Percentiles rank a stretch among this genome's conserved stretches.
Evolutionary conservation across 2,888 invertebrate genomes (phyloP).

Genomic region (Tubulanus polymorphus): DNA sequence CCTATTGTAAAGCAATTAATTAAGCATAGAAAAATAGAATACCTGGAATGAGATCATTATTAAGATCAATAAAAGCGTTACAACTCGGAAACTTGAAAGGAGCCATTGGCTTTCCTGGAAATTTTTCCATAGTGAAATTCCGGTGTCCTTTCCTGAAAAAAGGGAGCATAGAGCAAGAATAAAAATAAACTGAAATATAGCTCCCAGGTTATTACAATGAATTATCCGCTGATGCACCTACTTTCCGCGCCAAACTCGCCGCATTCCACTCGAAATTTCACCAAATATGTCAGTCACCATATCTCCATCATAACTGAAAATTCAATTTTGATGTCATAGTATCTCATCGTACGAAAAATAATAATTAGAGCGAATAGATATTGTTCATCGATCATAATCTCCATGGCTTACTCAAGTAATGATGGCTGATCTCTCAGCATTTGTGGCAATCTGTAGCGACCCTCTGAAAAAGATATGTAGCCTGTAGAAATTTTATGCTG

Average conservation of each 20-base stretch:
- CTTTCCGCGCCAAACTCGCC: slow-evolving; percentile 32
- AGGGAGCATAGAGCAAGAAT: no score
- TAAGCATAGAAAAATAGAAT: no score
- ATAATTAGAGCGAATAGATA: no score
- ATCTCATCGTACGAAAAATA: no score
- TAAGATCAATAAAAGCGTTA: slow-evolving; percentile 83
- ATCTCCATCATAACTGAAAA: slow-evolving; percentile 81
- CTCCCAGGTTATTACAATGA: neutral
- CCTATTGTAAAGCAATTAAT: no score
- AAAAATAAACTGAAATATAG: neutral
- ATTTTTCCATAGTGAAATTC: slow-evolving; percentile 16
- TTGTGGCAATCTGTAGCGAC: slow-evolving; percentile 16
- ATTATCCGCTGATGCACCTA: slow-evolving; percentile 15
- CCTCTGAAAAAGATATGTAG: slow-evolving; percentile 14
- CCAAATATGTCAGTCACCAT: slow-evolving; percentile 92
- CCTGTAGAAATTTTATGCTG: no score
- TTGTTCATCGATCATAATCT: no score
- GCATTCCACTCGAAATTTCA: slow-evolving; percentile 55
- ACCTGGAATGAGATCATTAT: slow-evolving; percentile 73
- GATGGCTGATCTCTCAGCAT: slow-evolving; percentile 25
- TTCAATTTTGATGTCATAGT: no score
- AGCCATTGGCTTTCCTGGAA: no score
- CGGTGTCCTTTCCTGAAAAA: slow-evolving; percentile 22
- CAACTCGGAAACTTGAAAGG: no score
- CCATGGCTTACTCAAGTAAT: no score